Evolutionary conservation across 2,113 vertebrate genomes (phyloP), one percentile per base, ranked within the genome.

Genomic region (Pelecanus crispus): DNA sequence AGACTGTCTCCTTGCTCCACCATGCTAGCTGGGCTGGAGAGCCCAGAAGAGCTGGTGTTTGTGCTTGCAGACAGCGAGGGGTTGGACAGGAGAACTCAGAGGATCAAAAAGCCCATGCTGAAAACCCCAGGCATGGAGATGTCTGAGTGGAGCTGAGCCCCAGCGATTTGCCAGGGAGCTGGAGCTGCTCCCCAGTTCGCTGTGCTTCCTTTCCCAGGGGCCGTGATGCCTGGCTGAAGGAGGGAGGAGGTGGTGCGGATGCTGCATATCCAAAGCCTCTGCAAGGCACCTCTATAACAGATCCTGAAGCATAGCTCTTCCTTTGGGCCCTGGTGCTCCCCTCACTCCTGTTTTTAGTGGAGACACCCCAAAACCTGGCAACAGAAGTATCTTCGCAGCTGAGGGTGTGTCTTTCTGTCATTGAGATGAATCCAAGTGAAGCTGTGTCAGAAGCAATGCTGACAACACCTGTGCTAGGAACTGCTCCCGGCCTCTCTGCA

Each of bases 1-100:
- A 70, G 58, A 6, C n/a, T 0, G 0, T 7, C 20, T 34, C 32
- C 80, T 86, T 19, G 1, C 2, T 45, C 21, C 38, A 6, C 3
- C 0, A 0, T 1, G 13, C 18, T 2, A 7, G 62, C 56, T 8
- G 75, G 47, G 52, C 71, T 78, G 58, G 49, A 32, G 38, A 50
- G 49, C 62, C 62, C 28, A 0, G 38, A 15, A 7, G 22, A 77
- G 36, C 2, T 4, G 40, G 10, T 11, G 3, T 13, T 44, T 36
- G 61, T 29, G 52, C 77, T 49, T 9, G 50, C 78, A 40, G 85
- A 14, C 47, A 61, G 74, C 7, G 20, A 21, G 55, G 50, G 74
- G 7, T 29, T 32, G 81, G 71, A 1, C 52, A 32, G 79, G 49
- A 66, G n/a, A 26, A 45, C 34, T 50, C 8, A 1, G 49, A 42